These are phyloP conservation scores for Brachionus sp. DNA, from an alignment of 1,140 invertebrate species.

Conservation along the genomic window DNA sequence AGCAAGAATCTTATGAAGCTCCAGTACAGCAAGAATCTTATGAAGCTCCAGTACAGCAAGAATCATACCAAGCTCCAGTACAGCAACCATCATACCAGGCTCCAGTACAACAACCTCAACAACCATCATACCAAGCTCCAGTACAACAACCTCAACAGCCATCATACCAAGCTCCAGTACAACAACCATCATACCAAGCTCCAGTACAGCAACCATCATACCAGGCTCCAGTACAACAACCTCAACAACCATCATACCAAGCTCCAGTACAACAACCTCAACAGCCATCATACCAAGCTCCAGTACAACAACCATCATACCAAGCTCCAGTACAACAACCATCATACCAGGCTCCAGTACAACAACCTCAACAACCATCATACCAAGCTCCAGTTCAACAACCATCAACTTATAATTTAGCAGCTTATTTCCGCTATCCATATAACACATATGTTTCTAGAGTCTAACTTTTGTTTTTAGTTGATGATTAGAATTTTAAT, in stretches of 20 bases:
- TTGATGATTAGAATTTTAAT: neutral
- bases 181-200: neutral
- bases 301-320: neutral
- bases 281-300: neutral
- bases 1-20: neutral
- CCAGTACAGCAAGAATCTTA: neutral
- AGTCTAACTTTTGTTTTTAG: neutral
- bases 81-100: neutral
- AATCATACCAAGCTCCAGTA: neutral
- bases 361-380: neutral
- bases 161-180: neutral
- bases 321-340: neutral
- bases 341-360: neutral
- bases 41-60: neutral
- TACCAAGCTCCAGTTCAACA: neutral
- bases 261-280: no score
- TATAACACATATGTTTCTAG: neutral
- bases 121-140: neutral
- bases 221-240: neutral
- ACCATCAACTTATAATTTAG: neutral
- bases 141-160: neutral
- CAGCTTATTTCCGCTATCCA: constrained; percentile 7
- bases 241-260: neutral
- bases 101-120: neutral
- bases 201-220: neutral